Base-by-base conservation (phyloP, 1,140 invertebrate genomes). In the Steinernema feltiae region DNA sequence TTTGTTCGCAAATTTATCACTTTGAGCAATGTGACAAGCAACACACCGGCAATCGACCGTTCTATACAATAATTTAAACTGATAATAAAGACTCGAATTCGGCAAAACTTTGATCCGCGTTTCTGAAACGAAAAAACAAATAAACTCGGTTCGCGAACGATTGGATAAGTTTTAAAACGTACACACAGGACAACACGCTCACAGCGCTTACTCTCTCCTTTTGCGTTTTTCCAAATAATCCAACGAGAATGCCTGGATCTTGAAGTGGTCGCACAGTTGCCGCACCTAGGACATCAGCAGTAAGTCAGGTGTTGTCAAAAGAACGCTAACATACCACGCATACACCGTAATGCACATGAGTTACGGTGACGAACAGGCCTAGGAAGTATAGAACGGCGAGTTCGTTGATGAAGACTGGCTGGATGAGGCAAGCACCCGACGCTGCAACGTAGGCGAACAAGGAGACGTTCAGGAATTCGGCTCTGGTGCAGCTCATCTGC, bases 281-380 rank as follows among this genome's bases (percentile, higher is more conserved):
- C 82, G 80, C 0, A 88, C 88, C 82, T 83, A 69, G 30, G 79
- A 78, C 77, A 53, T 27, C n/a, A n/a, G 48, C 27, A 31, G 17
- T 71, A 70, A 69, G 2, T 72, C 17, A 76, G 72, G 17, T 76
- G 24, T n/a, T n/a, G 21, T 18, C n/a, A 70, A 70, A 70, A 71
- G 41, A 71, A 69, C 48, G 69, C 53, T 32, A 32, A 17, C 1
- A 30, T 63, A 85, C 84, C 83, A 89, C 87, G 78, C 85, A 86
- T 71, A 88, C 77, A 32, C 88, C 89, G 81, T 88, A 89, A 75
- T 88, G 85, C 27, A 89, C 71, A 82, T 89, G 89, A 30, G 84
- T 79, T 18, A 82, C 17, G 1, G 86, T 87, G 7, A 87, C 83
- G 70, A 87, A 79, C 32, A 87, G 71, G 48, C 84, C 82, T 73